Evolutionary conservation across 2,113 vertebrate genomes (phyloP), one percentile per base, ranked within the genome.

Genomic region (Catharus bicknelli): DNA sequence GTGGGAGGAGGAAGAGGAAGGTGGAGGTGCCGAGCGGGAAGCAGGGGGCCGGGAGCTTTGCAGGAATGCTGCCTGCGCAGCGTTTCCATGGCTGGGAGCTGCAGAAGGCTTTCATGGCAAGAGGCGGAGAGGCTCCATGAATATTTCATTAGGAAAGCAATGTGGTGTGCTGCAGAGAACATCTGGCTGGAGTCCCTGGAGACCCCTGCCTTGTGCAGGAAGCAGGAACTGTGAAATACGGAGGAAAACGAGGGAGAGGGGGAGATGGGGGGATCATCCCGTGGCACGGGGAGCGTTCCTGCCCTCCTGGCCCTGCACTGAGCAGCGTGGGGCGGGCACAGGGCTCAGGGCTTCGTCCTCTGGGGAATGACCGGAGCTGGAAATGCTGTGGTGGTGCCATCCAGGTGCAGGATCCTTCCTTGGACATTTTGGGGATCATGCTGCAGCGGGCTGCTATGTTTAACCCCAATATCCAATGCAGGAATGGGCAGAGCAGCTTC

Each of bases 121-220:
- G 94, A 97, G 93, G 95, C 94, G 20, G 94, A 79, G 69, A 85
- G 78, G 63, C 91, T 82, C 77, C 89, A 95, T 96, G 97, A 97
- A 97, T 97, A 95, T 97, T 97, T 96, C 97, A 97, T 96, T 69
- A 96, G 93, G 77, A 57, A 93, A 87, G 95, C 96, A 93, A 84
- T 70, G 91, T 94, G 96, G 94, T 88, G 64, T 96, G 94, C 96
- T 92, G 92, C 82, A 66, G 90, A 96, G 95, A 97, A 97, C 97
- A 98, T 96, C 97, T 97, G 97, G 97, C 93, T 48, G 95, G 90
- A 89, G 95, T 97, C 97, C 96, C 97, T 80, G 45, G 97, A 97
- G 97, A 96, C 94, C 94, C 81, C 74, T 67, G 86, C 91, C 94
- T 96, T 68, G 86, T 43, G 86, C 97, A 94, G 96, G 95, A 97